Evolutionary conservation across 2,888 invertebrate species (phyloP).

Genomic region (Operophtera brumata): DNA sequence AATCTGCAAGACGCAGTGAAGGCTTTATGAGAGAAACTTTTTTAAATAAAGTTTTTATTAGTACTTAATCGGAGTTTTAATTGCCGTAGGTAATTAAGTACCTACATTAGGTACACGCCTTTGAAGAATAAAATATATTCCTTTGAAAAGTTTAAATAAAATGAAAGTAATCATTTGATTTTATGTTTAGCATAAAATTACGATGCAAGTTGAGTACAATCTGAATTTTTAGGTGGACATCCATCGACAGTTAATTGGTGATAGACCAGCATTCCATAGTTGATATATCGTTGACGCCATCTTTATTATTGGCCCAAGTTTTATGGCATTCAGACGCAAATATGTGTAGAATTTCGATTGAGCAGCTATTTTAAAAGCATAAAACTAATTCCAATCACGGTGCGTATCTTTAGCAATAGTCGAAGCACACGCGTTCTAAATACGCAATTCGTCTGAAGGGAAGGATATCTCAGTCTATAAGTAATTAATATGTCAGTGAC

Average conservation of each 20-base stretch:
- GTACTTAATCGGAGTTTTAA: slow-evolving; percentile 5
- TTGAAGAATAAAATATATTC: neutral
- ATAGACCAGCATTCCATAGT: neutral
- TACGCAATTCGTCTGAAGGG: slow-evolving; percentile 26
- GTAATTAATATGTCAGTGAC: slow-evolving; percentile 64
- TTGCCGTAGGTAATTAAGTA: neutral
- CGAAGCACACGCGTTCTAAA: slow-evolving; percentile 37
- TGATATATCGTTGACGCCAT: slow-evolving; percentile 35
- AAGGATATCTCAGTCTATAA: slow-evolving; percentile 54
- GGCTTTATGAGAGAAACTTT: slow-evolving; percentile 10
- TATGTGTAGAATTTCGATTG: slow-evolving; percentile 32
- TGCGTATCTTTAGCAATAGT: slow-evolving; percentile 31
- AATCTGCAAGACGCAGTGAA: slow-evolving; percentile 27
- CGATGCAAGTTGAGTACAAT: too few relatives aligned
- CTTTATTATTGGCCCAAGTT: slow-evolving; percentile 42
- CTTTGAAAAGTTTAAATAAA: neutral
- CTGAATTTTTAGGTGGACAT: neutral
- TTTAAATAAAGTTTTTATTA: slow-evolving; percentile 7
- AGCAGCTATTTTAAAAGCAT: slow-evolving; percentile 39
- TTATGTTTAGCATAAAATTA: neutral
- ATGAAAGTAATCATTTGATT: neutral
- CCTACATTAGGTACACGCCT: neutral
- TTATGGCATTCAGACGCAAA: slow-evolving; percentile 42
- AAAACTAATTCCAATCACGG: slow-evolving; percentile 42
- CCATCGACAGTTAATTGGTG: neutral